Base-by-base conservation (phyloP, 2,797 vertebrate genomes). In the Mus minutoides region DNA sequence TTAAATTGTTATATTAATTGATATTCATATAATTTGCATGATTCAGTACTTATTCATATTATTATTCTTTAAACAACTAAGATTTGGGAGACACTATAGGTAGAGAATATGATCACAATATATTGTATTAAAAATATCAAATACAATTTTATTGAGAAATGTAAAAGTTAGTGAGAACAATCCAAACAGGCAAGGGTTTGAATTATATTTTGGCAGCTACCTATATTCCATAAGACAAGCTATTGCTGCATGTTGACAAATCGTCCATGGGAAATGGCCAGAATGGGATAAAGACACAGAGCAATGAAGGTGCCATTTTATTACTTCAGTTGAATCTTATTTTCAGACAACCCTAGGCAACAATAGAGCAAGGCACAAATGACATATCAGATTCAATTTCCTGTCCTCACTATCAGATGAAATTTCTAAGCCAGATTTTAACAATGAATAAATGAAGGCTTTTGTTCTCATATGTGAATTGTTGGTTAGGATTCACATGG, bases 401-500 rank as follows among this genome's bases (percentile, higher is more conserved):
- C 37, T 62, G 31, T 24, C 22, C 31, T 62, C 5, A 37, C 52
- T 92, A 64, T 85, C 82, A 80, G 49, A 76, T 69, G 54, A 1
- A n/a, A 92, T 22, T 17, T 67, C n/a, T 82, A 88, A 93, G 54
- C 56, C 40, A 89, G 29, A 90, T 91, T 69, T 4, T 40, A 79
- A 6, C 87, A 69, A 90, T 75, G 77, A 91, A 19, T 52, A 84
- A 84, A 87, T 34, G 4, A 54, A 17, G 0, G 1, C 75, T 82
- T 95, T 79, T 87, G 12, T 88, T 96, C 49, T 58, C 29, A 77
- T 14, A 43, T 56, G 10, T 88, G n/a, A 94, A 73, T 92, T 80
- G 69, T 64, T 21, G 14, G 58, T 19, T 26, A 88, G 12, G 10
- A 76, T 26, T 92, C 8, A 60, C n/a, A 64, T 11, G 24, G 21